Conservation (phyloP, 2,888 invertebrate species). For the Spilosoma lubricipeda region DNA sequence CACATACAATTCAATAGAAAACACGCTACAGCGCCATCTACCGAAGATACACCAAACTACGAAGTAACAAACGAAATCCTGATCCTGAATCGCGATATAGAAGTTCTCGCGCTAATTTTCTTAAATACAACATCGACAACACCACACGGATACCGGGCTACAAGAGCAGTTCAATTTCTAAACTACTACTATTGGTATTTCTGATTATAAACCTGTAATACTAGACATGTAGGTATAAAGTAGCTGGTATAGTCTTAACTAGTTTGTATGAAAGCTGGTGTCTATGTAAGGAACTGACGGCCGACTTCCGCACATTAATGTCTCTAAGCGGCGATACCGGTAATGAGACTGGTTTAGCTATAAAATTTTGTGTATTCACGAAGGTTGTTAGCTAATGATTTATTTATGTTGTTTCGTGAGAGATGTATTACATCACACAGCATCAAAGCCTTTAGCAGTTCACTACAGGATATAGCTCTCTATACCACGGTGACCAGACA, state of each 20-base stretch:
- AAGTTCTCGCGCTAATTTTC: too few relatives aligned
- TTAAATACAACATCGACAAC: too few relatives aligned
- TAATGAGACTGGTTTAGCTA: not conserved
- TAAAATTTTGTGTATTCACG: not conserved
- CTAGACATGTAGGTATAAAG: not conserved
- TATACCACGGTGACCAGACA: too few relatives aligned
- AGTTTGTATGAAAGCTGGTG: constrained; percentile 18
- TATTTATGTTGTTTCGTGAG: not conserved
- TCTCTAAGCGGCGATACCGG: constrained; percentile 18
- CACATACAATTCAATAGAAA: too few relatives aligned
- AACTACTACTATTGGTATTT: not conserved
- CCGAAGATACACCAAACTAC: too few relatives aligned
- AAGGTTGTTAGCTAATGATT: not conserved
- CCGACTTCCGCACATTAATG: constrained; percentile 19
- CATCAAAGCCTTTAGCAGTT: too few relatives aligned
- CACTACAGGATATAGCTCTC: too few relatives aligned
- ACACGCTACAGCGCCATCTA: too few relatives aligned
- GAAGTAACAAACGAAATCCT: too few relatives aligned
- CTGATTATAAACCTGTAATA: not conserved
- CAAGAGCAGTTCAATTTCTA: not conserved
- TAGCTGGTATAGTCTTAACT: not conserved
- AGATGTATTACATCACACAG: too few relatives aligned
- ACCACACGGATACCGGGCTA: too few relatives aligned
- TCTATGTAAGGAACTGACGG: not conserved
- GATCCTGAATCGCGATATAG: too few relatives aligned